A percentile compares a stretch with the other conserved stretches of the same genome.
These are phyloP conservation scores for Alaudala cheleensis DNA, from an alignment of 2,113 vertebrate genomes.

Conservation along the genomic window DNA sequence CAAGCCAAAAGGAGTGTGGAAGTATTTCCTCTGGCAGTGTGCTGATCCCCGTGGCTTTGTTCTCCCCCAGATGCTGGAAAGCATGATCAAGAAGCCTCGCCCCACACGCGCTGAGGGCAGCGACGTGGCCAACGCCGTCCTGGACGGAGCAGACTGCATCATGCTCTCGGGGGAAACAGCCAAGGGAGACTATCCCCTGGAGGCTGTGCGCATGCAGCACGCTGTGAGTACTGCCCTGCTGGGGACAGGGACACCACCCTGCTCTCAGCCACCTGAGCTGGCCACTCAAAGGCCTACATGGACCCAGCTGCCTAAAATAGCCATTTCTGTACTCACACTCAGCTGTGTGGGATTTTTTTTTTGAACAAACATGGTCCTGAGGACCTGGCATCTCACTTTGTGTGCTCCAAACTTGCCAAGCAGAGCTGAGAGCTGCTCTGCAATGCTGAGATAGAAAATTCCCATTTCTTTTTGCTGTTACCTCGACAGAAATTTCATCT, in stretches of 20 bases:
- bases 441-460: not conserved
- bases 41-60: not conserved
- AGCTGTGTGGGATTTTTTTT: not conserved
- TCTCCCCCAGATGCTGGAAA: conserved; percentile 92
- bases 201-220: conserved; percentile 93
- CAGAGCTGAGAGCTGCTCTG: not conserved
- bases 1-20: accelerated
- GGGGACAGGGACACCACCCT: not conserved
- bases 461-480: accelerated
- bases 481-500: not conserved
- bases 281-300: not conserved
- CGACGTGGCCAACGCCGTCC: conserved; percentile 93
- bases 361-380: accelerated
- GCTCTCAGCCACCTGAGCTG: not conserved
- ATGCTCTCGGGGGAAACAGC: conserved; percentile 98
- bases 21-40: not conserved
- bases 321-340: accelerated
- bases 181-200: conserved; percentile 96
- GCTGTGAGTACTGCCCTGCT: conserved; percentile 74
- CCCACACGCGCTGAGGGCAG: conserved; percentile 94
- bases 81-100: conserved; percentile 98
- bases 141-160: conserved; percentile 96
- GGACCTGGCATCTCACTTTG: not conserved
- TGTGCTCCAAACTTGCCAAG: not conserved
- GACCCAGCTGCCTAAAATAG: accelerated